Base-by-base conservation (phyloP, 1,140 invertebrate genomes). In the Notospermus geniculatus region DNA sequence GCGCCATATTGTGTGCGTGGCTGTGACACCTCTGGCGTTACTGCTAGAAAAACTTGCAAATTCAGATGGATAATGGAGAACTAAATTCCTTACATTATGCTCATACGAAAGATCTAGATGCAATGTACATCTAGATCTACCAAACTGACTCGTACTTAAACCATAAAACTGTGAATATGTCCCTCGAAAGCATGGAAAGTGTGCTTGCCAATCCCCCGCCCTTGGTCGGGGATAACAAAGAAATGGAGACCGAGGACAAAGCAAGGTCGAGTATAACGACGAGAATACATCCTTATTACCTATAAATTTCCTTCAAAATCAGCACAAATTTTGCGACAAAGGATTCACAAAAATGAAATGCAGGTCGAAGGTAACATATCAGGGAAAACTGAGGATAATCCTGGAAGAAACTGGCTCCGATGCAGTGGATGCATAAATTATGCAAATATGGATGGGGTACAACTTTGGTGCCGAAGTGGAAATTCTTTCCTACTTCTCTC, bases 261-360 rank as follows among this genome's bases (percentile, higher is more conserved):
- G 59, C 65, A 69, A 69, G 65, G 65, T 69, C 67, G 62, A 69
- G 66, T 69, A 68, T 64, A 56, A 45, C 45, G 57, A 45, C 28
- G 50, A 58, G 28, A 41, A 19, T 45, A 41, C 54, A 23, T 67
- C 23, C 32, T 39, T 52, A 45, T 29, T 60, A 29, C 56, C 57
- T 19, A 32, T 23, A 39, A n/a, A 45, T 62, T 53, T 61, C 15
- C 27, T 56, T 39, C 29, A 17, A 17, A 41, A 27, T 19, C 15
- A 29, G 46, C 41, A 22, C 53, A n/a, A 25, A 54, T 13, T 41
- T 53, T 53, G n/a, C 43, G 22, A 59, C 41, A 28, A 46, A 1
- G 32, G 19, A 52, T 46, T 39, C 15, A 54, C 9, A 54, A 19
- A 39, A 27, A 27, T 62, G 29, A 55, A 28, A 22, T 55, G 54